phyloP scores from a whole-genome alignment of 2,113 vertebrate species.

The Maccullochella peelii region DNA sequence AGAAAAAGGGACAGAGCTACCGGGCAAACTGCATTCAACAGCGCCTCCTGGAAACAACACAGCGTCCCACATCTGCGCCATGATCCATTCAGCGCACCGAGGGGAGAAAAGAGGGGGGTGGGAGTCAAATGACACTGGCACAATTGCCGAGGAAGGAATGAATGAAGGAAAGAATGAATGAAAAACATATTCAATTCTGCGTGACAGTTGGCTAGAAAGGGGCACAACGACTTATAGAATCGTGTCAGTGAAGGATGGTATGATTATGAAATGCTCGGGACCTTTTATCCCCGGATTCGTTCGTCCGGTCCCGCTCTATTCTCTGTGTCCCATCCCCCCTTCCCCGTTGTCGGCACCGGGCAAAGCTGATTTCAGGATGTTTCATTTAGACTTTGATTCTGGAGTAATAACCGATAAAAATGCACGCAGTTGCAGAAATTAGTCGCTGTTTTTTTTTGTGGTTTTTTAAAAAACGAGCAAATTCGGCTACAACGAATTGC shows the following conservation, averaged over 20 bases:
- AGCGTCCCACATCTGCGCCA: slow-evolving; percentile 69
- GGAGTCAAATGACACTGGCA: slow-evolving; percentile 66
- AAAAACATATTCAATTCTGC: slow-evolving; percentile 7
- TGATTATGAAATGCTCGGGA: slow-evolving; percentile 13
- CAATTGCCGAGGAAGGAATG: slow-evolving; percentile 52
- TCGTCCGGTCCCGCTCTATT: slow-evolving; percentile 1
- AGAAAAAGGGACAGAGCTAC: slow-evolving; percentile 21
- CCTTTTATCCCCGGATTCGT: slow-evolving; percentile 18
- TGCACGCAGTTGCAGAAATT: background rate
- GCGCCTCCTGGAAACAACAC: slow-evolving; percentile 65
- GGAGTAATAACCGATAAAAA: background rate
- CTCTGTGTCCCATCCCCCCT: slow-evolving; percentile 44
- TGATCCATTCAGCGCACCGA: slow-evolving; percentile 49
- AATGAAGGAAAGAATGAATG: slow-evolving; percentile 23
- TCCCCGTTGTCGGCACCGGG: background rate
- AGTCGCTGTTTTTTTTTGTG: background rate
- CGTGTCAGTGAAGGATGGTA: background rate
- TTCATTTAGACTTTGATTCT: background rate
- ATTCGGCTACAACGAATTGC: background rate
- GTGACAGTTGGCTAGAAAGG: slow-evolving; percentile 42
- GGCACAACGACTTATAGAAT: background rate
- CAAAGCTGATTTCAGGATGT: background rate
- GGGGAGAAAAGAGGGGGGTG: background rate
- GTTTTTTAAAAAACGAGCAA: too few species aligned
- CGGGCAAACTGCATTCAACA: slow-evolving; percentile 61